Conservation (phyloP, 2,888 invertebrate genomes). For the Drosophila engyochracea region DNA sequence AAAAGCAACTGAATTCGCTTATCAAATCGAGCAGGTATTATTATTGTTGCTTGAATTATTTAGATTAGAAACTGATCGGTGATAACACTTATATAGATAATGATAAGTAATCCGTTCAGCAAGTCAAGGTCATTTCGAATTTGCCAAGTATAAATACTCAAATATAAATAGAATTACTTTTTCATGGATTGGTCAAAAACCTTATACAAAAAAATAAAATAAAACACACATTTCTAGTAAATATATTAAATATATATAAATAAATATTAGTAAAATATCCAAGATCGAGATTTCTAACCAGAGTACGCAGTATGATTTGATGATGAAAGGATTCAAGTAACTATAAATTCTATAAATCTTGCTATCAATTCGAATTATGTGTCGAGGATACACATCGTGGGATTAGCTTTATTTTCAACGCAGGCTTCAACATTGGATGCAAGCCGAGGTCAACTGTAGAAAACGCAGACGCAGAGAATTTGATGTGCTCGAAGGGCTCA, state of each 20-base stretch:
- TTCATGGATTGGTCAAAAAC: slow-evolving; percentile 3
- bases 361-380: background rate
- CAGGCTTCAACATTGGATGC: background rate
- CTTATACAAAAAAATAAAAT: background rate
- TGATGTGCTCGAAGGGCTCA: slow-evolving; percentile 58
- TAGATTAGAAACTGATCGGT: background rate
- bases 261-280: background rate
- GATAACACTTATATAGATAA: background rate
- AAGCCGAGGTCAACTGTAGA: slow-evolving; percentile 29
- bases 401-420: background rate
- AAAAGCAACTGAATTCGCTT: slow-evolving; percentile 16
- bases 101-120: background rate
- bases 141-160: background rate
- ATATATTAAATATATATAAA: background rate
- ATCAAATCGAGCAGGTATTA: background rate
- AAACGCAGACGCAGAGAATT: slow-evolving; percentile 45
- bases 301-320: background rate
- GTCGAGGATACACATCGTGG: background rate
- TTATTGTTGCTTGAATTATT: background rate
- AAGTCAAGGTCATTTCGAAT: background rate
- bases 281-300: background rate
- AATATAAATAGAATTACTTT: background rate
- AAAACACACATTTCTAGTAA: background rate
- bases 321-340: background rate
- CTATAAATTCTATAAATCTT: background rate